A percentile compares a stretch with the other conserved stretches of the same genome.
Evolutionary conservation across 64 coral and sea anemone genomes (phyloP).

Genomic region (Anthopleura sola): DNA sequence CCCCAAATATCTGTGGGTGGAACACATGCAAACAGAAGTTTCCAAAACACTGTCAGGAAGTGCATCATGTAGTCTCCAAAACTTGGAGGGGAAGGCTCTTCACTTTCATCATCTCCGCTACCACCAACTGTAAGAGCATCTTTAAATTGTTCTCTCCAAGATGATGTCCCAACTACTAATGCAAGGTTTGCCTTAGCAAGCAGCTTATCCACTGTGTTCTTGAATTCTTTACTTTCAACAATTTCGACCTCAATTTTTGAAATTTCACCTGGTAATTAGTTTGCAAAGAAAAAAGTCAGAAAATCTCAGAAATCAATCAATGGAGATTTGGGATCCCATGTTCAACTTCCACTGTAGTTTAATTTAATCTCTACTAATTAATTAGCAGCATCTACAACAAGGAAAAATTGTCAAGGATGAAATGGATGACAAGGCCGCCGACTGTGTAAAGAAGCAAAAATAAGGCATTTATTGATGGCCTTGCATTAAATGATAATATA

Average conservation of each 20-base stretch:
- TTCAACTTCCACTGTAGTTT: too few relatives aligned
- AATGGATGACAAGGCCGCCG: too few relatives aligned
- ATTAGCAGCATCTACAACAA: too few relatives aligned
- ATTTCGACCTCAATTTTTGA: constrained; percentile 72
- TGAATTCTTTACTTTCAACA: constrained; percentile 96
- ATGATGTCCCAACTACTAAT: constrained; percentile 89
- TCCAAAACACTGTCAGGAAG: constrained; percentile 98
- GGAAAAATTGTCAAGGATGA: too few relatives aligned
- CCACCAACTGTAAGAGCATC: constrained; percentile 96
- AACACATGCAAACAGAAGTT: constrained; percentile 86
- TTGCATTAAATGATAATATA: too few relatives aligned
- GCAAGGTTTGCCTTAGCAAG: constrained; percentile 95
- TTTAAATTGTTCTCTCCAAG: constrained; percentile 95
- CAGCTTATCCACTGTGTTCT: constrained; percentile 94
- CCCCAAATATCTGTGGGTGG: constrained; percentile 97
- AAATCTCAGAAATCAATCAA: too few relatives aligned
- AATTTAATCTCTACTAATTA: too few relatives aligned
- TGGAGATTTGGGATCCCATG: too few relatives aligned
- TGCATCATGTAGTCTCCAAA: constrained; percentile 99
- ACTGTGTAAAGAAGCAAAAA: too few relatives aligned
- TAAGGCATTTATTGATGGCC: too few relatives aligned
- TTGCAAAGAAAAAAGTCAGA: not conserved
- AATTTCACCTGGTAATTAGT: constrained; percentile 63
- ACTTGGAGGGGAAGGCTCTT: constrained; percentile 72
- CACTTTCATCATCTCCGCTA: constrained; percentile 69